These are phyloP conservation scores for Anodontia alba DNA, from an alignment of 2,888 invertebrate genomes.

Conservation along the genomic window DNA sequence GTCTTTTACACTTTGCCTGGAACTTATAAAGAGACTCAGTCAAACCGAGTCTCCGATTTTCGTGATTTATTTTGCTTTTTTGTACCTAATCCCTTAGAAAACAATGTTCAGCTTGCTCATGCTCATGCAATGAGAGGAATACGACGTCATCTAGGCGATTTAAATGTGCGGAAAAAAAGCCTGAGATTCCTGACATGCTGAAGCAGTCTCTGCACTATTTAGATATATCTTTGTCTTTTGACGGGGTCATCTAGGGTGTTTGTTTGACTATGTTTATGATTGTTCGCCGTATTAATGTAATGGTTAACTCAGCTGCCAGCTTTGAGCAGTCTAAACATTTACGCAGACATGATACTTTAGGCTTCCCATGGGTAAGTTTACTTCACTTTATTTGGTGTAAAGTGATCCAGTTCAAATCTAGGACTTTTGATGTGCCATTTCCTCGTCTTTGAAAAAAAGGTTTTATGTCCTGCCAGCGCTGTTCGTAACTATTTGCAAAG, in stretches of 20 bases:
- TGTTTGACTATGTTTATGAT: slow-evolving; percentile 11
- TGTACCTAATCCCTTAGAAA: slow-evolving; percentile 29
- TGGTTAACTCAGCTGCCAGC: neutral
- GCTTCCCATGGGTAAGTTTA: neutral
- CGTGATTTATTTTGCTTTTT: too few relatives aligned
- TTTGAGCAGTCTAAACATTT: slow-evolving; percentile 5
- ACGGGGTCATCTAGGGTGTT: slow-evolving; percentile 28
- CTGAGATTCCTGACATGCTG: slow-evolving; percentile 26
- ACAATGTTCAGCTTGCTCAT: slow-evolving; percentile 24
- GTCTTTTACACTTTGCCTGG: slow-evolving; percentile 41
- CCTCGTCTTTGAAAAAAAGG: neutral
- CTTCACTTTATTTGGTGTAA: neutral
- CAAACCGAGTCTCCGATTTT: too few relatives aligned
- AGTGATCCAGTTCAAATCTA: slow-evolving; percentile 11
- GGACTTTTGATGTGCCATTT: slow-evolving; percentile 2
- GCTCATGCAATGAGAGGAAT: too few relatives aligned
- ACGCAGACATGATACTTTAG: slow-evolving; percentile 2
- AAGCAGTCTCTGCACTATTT: slow-evolving; percentile 5
- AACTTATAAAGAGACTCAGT: too few relatives aligned
- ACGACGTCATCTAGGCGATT: slow-evolving; percentile 29
- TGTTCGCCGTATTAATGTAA: neutral
- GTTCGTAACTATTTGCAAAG: neutral
- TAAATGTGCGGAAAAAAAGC: slow-evolving; percentile 29
- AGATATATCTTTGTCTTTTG: slow-evolving; percentile 23
- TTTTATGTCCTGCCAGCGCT: slow-evolving; percentile 5